A percentile compares a stretch with the other conserved stretches of the same genome.
Evolutionary conservation across 2,113 vertebrate genomes (phyloP).

Genomic region (Epinephelus lanceolatus): DNA sequence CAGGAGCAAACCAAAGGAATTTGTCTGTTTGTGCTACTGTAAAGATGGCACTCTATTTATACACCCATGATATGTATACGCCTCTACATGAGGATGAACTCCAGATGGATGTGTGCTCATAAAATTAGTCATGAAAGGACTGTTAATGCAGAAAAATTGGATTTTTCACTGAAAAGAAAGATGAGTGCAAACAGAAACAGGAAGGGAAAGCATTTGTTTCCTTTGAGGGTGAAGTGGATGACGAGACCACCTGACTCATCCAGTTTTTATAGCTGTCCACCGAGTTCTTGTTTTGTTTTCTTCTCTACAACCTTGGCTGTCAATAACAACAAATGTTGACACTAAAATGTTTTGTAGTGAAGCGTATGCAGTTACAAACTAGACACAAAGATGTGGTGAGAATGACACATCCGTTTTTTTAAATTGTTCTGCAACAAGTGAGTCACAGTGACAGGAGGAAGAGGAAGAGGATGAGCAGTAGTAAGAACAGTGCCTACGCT

Average conservation of each 20-base stretch:
- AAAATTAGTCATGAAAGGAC: background rate
- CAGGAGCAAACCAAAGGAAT: constrained; percentile 66
- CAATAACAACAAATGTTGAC: background rate
- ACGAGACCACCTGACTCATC: background rate
- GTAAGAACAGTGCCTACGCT: background rate
- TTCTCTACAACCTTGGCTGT: background rate
- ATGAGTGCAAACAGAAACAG: background rate
- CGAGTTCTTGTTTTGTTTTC: background rate
- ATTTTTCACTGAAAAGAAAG: background rate
- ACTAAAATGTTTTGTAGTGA: background rate
- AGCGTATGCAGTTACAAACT: no score
- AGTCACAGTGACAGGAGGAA: background rate
- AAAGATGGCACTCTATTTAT: constrained; percentile 31
- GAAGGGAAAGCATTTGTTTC: background rate
- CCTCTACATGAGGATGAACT: background rate
- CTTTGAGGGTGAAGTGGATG: background rate
- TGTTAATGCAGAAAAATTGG: background rate
- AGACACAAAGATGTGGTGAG: background rate
- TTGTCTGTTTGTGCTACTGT: constrained; percentile 53
- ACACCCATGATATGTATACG: background rate
- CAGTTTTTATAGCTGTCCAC: background rate
- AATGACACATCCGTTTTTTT: background rate
- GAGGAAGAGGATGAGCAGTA: background rate
- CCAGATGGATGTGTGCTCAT: background rate
- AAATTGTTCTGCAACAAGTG: background rate